phyloP scores from a whole-genome alignment of 2,113 vertebrate species.

The Trematomus loennbergii region DNA sequence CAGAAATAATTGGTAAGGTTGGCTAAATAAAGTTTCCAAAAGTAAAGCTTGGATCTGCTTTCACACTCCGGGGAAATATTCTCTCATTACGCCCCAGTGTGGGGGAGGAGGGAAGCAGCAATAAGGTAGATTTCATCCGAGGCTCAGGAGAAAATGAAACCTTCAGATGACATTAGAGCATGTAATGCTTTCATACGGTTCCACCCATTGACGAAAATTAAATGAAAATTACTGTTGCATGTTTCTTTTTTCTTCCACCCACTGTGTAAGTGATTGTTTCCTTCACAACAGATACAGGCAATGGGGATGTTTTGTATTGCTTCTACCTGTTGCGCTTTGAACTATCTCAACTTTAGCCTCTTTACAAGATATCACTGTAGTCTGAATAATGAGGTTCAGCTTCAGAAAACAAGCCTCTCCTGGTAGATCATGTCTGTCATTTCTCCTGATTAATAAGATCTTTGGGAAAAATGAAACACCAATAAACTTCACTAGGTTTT shows the following conservation, averaged over 20 bases:
- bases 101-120: conserved; percentile 72
- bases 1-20: conserved; percentile 73
- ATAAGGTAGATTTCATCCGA: conserved; percentile 79
- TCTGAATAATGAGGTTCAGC: background rate
- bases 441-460: background rate
- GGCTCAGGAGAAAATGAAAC: conserved; percentile 79
- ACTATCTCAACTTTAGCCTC: background rate
- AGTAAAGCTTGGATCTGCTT: conserved; percentile 72
- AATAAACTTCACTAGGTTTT: background rate
- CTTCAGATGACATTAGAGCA: conserved; percentile 69
- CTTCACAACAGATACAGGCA: conserved; percentile 26
- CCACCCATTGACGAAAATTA: conserved; percentile 74
- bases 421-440: background rate
- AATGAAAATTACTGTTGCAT: conserved; percentile 62
- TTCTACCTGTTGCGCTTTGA: conserved; percentile 24
- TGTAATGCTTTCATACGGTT: conserved; percentile 77
- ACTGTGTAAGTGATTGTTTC: conserved; percentile 47
- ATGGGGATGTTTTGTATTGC: background rate
- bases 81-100: conserved; percentile 76
- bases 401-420: no score
- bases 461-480: background rate
- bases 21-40: conserved; percentile 82
- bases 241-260: conserved; percentile 17
- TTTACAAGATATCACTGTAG: background rate
- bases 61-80: conserved; percentile 83